These are phyloP conservation scores for Hestina assimilis DNA, from an alignment of 1,140 invertebrate species.

Conservation along the genomic window DNA sequence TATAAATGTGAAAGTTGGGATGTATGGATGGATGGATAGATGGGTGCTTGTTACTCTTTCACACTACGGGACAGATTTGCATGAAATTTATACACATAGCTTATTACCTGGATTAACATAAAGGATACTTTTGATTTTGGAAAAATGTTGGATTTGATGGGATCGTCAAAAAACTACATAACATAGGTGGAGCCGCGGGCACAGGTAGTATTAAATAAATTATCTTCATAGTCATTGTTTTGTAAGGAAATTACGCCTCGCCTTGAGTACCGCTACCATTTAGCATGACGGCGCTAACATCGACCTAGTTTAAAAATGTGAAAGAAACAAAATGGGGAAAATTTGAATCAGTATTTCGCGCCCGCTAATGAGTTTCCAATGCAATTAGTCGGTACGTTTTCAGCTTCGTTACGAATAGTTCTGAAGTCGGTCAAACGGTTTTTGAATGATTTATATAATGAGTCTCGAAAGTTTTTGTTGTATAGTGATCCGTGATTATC, in stretches of 20 bases:
- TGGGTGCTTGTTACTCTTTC: too few relatives aligned
- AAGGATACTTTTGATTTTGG: too few relatives aligned
- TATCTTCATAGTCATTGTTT: constrained; percentile 10
- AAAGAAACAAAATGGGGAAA: constrained; percentile 52
- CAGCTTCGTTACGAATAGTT: constrained; percentile 38
- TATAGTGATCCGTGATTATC: too few relatives aligned
- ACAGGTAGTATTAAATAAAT: constrained; percentile 8
- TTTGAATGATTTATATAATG: neutral
- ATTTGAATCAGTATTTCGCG: constrained; percentile 58
- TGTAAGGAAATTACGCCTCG: constrained; percentile 14
- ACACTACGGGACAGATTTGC: too few relatives aligned
- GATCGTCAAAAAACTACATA: too few relatives aligned
- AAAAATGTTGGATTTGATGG: too few relatives aligned
- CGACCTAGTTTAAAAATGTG: constrained; percentile 40
- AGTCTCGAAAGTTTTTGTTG: neutral
- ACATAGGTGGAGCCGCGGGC: neutral
- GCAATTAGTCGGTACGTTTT: constrained; percentile 53
- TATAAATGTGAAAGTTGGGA: too few relatives aligned
- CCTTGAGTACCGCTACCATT: constrained; percentile 26
- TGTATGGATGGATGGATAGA: too few relatives aligned
- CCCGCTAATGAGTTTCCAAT: constrained; percentile 57
- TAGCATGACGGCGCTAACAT: constrained; percentile 36
- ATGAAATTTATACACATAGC: too few relatives aligned
- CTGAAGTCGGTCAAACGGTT: constrained; percentile 20
- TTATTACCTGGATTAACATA: too few relatives aligned